A percentile compares a stretch with the other conserved stretches of the same genome.
These are phyloP conservation scores for Oreochromis niloticus DNA, from an alignment of 2,113 vertebrate species.

Conservation along the genomic window DNA sequence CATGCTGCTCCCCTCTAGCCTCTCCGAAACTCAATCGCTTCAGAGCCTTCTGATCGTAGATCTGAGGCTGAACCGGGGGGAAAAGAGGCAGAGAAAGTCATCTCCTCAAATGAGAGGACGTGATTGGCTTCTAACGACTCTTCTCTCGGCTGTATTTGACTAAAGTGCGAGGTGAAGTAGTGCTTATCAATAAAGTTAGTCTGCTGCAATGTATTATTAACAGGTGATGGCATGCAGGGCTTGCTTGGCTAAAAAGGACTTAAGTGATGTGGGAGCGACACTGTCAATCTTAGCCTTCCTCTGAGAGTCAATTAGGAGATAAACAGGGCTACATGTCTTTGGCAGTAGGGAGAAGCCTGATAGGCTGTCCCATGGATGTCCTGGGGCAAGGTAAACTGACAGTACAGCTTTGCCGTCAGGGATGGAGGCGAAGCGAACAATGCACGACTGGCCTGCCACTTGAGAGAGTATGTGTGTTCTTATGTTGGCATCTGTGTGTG, in stretches of 20 bases:
- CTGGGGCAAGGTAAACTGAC: slow-evolving; percentile 77
- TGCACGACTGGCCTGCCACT: slow-evolving; percentile 44
- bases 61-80: slow-evolving; percentile 18
- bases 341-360: slow-evolving; percentile 66
- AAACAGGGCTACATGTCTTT: slow-evolving; percentile 74
- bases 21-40: neutral
- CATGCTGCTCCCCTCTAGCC: slow-evolving; percentile 11
- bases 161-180: slow-evolving; percentile 28
- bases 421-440: slow-evolving; percentile 63
- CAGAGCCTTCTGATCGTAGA: slow-evolving; percentile 7
- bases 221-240: slow-evolving; percentile 44
- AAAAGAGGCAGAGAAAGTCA: slow-evolving; percentile 37
- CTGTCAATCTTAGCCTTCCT: slow-evolving; percentile 74
- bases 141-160: slow-evolving; percentile 30
- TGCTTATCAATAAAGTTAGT: slow-evolving; percentile 66
- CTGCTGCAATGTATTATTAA: slow-evolving; percentile 70
- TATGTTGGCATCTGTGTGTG: neutral
- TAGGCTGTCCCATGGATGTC: slow-evolving; percentile 75
- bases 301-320: slow-evolving; percentile 84
- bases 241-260: slow-evolving; percentile 67
- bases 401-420: slow-evolving; percentile 63
- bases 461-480: slow-evolving; percentile 40
- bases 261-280: slow-evolving; percentile 67
- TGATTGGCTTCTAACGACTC: slow-evolving; percentile 34
- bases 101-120: slow-evolving; percentile 38